Evolutionary conservation across 2,113 vertebrate genomes (phyloP), one percentile per base, ranked within the genome.

Genomic region (Oriolus oriolus): DNA sequence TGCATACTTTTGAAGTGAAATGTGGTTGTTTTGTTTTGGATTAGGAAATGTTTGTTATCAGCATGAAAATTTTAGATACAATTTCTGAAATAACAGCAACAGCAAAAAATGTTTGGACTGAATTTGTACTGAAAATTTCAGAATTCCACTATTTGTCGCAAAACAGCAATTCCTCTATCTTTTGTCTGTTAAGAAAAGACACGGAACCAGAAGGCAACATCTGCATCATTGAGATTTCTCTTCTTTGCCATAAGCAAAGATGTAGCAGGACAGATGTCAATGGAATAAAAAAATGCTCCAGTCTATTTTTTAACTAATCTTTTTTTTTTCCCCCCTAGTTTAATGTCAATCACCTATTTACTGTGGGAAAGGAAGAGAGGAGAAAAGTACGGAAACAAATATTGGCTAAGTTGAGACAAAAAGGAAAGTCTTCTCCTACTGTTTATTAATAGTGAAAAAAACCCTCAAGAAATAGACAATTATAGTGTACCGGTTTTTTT

Each of bases 31-130:
- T 88, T 83, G 11, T 39, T 90, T 87, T 45, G 47, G 33, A 71
- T 85, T 16, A 71, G 22, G 28, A 84, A 70, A 59, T 81, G 8
- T 50, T 89, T 92, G 31, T 82, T 84, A 71, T 20, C 60, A 63
- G 52, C 53, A 47, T 75, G 33, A 91, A 84, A 87, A 52, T 56
- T 84, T 74, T 78, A 66, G 33, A 42, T 77, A 78, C 54, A 3
- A 30, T 81, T 93, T 91, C 31, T 79, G 74, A 90, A 94, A 87
- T 66, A 86, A 54, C 47, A 68, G 30, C 42, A 84, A 39, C 37
- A 39, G 16, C 26, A 93, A 60, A 61, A 82, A 64, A 44, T 31
- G 7, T 65, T 95, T 53, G 41, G 52, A 68, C 57, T 82, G 44
- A 71, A 73, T 85, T 75, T 79, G 10, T 54, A 11, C 45, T 85